Evolutionary conservation across 2,797 vertebrate species (phyloP).

Genomic region (Tangara arthus): DNA sequence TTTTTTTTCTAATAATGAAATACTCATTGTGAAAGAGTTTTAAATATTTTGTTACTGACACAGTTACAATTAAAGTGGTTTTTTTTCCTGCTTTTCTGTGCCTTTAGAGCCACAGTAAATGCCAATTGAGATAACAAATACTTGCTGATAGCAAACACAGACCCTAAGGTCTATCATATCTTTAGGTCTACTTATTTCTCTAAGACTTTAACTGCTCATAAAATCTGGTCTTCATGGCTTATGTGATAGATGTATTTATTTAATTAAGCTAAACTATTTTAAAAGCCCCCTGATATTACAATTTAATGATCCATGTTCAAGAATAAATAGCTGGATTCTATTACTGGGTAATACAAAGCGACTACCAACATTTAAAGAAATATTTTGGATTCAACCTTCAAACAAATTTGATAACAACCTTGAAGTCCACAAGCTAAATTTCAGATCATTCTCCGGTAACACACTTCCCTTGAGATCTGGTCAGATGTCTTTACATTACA

Average conservation of each 20-base stretch:
- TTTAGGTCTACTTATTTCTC: neutral
- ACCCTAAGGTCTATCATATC: neutral
- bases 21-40: neutral
- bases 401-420: neutral
- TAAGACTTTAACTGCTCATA: neutral
- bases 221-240: neutral
- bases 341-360: neutral
- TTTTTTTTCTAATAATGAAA: neutral
- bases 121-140: neutral
- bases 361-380: neutral
- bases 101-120: neutral
- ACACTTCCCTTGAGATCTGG: neutral
- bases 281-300: neutral
- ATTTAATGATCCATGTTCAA: neutral
- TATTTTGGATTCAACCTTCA: neutral
- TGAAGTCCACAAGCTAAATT: neutral
- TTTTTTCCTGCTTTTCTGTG: neutral
- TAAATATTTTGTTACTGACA: neutral
- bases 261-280: neutral
- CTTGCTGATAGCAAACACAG: neutral
- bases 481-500: neutral
- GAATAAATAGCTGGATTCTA: neutral
- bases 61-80: neutral
- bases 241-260: neutral
- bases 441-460: neutral